phyloP scores from a whole-genome alignment of 1,140 invertebrate genomes.

The Drosophila lacteicornis region DNA sequence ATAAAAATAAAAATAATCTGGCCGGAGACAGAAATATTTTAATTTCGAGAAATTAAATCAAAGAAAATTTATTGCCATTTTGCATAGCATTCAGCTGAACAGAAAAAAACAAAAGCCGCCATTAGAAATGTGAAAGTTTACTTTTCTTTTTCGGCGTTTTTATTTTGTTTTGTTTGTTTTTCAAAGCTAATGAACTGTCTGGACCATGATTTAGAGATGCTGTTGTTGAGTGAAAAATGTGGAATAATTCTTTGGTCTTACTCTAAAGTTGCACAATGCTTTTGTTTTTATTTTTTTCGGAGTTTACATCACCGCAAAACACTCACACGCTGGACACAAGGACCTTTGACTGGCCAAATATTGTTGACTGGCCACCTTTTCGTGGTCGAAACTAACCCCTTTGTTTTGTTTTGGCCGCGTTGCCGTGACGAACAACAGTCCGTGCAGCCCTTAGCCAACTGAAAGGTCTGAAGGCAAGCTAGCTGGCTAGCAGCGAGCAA shows the following conservation, averaged over 20 bases:
- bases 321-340: slow-evolving; percentile 5
- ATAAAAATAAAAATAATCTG: slow-evolving; percentile 35
- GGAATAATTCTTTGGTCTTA: slow-evolving; percentile 28
- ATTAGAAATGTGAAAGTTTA: slow-evolving; percentile 81
- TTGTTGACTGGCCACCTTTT: slow-evolving; percentile 34
- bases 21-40: slow-evolving; percentile 40
- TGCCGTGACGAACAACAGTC: slow-evolving; percentile 55
- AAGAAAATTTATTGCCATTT: slow-evolving; percentile 71
- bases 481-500: slow-evolving; percentile 34
- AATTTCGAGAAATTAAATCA: slow-evolving; percentile 76
- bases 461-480: slow-evolving; percentile 14
- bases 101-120: slow-evolving; percentile 39
- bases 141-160: slow-evolving; percentile 60
- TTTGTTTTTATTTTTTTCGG: background rate
- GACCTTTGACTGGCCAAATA: slow-evolving; percentile 61
- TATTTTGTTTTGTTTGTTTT: slow-evolving; percentile 23
- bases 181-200: slow-evolving; percentile 71
- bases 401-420: slow-evolving; percentile 49
- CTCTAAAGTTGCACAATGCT: slow-evolving; percentile 16
- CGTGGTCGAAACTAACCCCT: slow-evolving; percentile 13
- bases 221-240: slow-evolving; percentile 13
- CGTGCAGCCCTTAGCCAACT: slow-evolving; percentile 55
- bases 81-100: slow-evolving; percentile 35
- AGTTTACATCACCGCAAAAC: slow-evolving; percentile 45
- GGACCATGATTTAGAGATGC: slow-evolving; percentile 25